phyloP scores from a whole-genome alignment of 2,888 invertebrate genomes.

The Rapana venosa region DNA sequence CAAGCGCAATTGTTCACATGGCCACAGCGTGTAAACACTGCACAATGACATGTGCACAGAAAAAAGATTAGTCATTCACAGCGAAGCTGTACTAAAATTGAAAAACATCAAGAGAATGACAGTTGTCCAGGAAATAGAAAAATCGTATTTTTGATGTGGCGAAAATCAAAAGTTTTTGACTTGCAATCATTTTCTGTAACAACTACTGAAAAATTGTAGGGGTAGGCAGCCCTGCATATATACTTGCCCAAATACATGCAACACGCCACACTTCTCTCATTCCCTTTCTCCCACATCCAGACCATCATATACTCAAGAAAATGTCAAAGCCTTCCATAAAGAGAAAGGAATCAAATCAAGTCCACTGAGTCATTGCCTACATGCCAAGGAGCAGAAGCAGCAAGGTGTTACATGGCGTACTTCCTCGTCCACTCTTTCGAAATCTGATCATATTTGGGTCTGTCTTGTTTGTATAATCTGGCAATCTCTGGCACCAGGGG shows the following conservation, averaged over 20 bases:
- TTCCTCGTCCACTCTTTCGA: conserved; percentile 99
- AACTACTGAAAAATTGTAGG: too few relatives aligned
- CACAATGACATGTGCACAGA: too few relatives aligned
- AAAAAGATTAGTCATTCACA: too few relatives aligned
- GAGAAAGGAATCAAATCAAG: not conserved
- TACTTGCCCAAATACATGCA: not conserved
- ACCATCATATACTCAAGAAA: not conserved
- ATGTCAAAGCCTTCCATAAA: not conserved
- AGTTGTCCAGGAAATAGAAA: too few relatives aligned
- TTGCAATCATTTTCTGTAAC: too few relatives aligned
- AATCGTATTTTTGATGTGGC: too few relatives aligned
- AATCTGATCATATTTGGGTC: conserved; percentile 99
- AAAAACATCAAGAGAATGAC: too few relatives aligned
- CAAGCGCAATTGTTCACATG: too few relatives aligned
- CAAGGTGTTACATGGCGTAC: conserved; percentile 91
- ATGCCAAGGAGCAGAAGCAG: not conserved
- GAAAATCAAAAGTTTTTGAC: too few relatives aligned
- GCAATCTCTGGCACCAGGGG: conserved; percentile 99
- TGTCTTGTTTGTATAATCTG: conserved; percentile 99
- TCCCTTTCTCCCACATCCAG: conserved; percentile 16
- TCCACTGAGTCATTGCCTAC: not conserved
- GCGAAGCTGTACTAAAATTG: too few relatives aligned
- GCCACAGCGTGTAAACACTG: too few relatives aligned
- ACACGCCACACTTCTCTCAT: not conserved
- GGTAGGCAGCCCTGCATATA: too few relatives aligned